Base-by-base conservation (phyloP, 1,140 invertebrate species). In the Sitophilus oryzae region DNA sequence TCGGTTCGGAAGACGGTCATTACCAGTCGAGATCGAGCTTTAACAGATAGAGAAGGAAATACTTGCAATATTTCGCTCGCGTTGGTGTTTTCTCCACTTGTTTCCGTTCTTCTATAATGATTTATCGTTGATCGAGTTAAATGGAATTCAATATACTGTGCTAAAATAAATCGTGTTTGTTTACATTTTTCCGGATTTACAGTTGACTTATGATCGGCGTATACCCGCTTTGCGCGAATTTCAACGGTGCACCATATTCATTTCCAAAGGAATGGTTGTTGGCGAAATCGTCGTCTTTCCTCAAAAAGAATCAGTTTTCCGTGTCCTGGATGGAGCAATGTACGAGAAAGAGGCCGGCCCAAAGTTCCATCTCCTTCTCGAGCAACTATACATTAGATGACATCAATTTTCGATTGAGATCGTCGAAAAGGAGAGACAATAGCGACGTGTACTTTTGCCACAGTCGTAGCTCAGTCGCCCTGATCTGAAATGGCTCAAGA, bases 351-450 rank as follows among this genome's bases (percentile, higher is more conserved):
- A 19, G n/a, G n/a, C 14, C 16, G 14, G 36, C 14, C 23, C 16
- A 10, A 53, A 11, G 30, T 22, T 46, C 21, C 38, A 45, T 37
- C n/a, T 34, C 38, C 54, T 48, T 19, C 22, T 43, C 18, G 52
- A 60, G 43, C 18, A 25, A 11, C 37, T 50, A 34, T 59, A 54
- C 57, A 58, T 68, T 57, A 70, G 68, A 66, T 70, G 68, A 70
- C 66, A 67, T 51, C 49, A 65, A 58, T 54, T 62, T 59, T 57
- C 46, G 59, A 42, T 51, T 53, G 45, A 50, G 57, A 60, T 60
- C 53, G 34, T 23, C 59, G 42, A 68, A 67, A 40, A 63, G 66
- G 62, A 68, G 58, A 65, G 60, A 63, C 14, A 15, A 20, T 18
- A 46, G 30, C 30, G 51, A 59, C 23, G 46, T 64, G 16, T 67